Conservation (phyloP, 2,888 invertebrate genomes). For the Prenolepis imparis region DNA sequence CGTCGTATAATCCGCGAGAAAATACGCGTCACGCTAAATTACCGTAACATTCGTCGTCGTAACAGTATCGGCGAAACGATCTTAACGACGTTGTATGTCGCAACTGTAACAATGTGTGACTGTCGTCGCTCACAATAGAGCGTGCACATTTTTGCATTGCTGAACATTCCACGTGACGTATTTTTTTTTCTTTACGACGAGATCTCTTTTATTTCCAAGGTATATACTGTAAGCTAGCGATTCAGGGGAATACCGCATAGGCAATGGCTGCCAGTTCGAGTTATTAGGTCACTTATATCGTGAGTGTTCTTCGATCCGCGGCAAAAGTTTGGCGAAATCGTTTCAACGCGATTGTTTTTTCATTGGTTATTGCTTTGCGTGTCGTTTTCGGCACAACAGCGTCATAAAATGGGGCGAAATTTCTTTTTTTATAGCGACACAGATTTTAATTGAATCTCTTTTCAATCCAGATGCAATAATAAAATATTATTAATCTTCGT, state of each 20-base stretch:
- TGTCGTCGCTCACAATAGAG: constrained; percentile 42
- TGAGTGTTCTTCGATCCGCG: constrained; percentile 30
- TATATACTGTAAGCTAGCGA: constrained; percentile 18
- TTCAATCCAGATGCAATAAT: constrained; percentile 31
- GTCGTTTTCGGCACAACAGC: background rate
- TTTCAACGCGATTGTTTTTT: constrained; percentile 36
- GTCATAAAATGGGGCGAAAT: constrained; percentile 16
- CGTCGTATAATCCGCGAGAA: constrained; percentile 54
- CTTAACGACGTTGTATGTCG: constrained; percentile 55
- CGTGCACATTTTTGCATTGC: constrained; percentile 49
- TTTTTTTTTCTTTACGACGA: background rate
- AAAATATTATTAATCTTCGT: constrained; percentile 33
- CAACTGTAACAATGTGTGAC: constrained; percentile 45
- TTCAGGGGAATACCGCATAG: background rate
- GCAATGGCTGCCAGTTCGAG: background rate
- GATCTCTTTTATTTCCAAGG: background rate
- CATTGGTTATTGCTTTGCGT: constrained; percentile 12
- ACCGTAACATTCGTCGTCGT: constrained; percentile 59
- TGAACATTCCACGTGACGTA: background rate
- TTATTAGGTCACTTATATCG: constrained; percentile 41
- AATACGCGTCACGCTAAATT: constrained; percentile 55
- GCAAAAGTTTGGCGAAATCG: constrained; percentile 30
- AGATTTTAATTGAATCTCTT: constrained; percentile 32
- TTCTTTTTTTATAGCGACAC: constrained; percentile 8
- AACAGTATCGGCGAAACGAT: constrained; percentile 61